These are phyloP conservation scores for Bugulina stolonifera DNA, from an alignment of 2,888 invertebrate genomes.

Conservation along the genomic window DNA sequence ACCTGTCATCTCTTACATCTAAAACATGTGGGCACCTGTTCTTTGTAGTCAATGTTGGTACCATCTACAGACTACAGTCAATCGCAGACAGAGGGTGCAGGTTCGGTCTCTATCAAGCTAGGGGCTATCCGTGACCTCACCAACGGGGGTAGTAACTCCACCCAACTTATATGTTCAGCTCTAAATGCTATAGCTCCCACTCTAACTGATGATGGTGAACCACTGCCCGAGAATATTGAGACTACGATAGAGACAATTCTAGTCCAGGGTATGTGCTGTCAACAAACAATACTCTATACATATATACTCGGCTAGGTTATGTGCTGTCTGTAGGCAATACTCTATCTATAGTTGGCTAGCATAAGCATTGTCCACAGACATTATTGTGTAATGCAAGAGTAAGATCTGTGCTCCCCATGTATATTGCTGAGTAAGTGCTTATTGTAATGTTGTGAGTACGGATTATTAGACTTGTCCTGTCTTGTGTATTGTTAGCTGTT, in stretches of 20 bases:
- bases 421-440: too few species aligned
- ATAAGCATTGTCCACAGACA: too few species aligned
- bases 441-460: too few species aligned
- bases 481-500: too few species aligned
- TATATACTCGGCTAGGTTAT: background rate
- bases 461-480: too few species aligned
- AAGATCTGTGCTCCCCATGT: too few species aligned
- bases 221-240: background rate
- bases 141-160: slow-evolving; percentile 31
- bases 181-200: slow-evolving; percentile 33
- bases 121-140: slow-evolving; percentile 9
- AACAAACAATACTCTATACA: too few species aligned
- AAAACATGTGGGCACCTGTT: too few species aligned
- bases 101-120: background rate
- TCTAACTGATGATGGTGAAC: slow-evolving; percentile 4
- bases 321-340: too few species aligned
- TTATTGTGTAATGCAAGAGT: too few species aligned
- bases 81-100: background rate
- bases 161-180: slow-evolving; percentile 35
- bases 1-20: too few species aligned
- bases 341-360: background rate
- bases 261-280: background rate
- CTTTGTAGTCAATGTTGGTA: background rate
- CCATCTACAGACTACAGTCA: background rate
- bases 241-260: slow-evolving; percentile 6